phyloP scores from a whole-genome alignment of 2,888 invertebrate genomes.

The Chirona hameri region DNA sequence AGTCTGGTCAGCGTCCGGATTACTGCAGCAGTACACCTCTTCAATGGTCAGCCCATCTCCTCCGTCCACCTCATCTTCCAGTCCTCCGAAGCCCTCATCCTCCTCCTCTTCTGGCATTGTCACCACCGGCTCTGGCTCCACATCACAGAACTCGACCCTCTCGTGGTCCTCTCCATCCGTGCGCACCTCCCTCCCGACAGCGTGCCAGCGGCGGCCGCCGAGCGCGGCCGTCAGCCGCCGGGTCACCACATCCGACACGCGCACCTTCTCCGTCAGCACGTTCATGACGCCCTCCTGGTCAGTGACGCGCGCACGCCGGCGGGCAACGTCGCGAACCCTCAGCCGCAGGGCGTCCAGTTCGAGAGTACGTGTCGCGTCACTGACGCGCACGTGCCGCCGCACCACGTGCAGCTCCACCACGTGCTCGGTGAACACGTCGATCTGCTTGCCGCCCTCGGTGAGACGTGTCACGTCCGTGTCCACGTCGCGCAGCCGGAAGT shows the following conservation, averaged over 20 bases:
- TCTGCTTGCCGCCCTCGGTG: neutral
- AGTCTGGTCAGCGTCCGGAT: neutral
- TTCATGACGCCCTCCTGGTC: neutral
- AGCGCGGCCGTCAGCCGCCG: neutral
- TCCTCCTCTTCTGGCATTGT: neutral
- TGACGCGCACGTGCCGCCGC: conserved; percentile 1
- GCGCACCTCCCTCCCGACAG: neutral
- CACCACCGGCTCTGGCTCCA: neutral
- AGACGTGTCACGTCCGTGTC: neutral
- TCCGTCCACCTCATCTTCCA: neutral
- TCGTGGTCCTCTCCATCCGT: neutral
- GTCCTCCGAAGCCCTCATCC: neutral
- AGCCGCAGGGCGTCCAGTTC: neutral
- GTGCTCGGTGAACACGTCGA: conserved; percentile 22
- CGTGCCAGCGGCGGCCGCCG: neutral
- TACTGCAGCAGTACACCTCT: neutral
- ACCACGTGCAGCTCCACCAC: conserved; percentile 13
- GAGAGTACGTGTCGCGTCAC: neutral
- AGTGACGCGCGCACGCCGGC: conserved; percentile 2
- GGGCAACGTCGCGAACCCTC: neutral
- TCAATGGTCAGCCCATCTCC: neutral
- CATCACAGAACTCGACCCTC: neutral
- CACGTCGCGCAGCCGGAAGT: neutral
- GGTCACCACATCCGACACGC: neutral
- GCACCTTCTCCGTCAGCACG: conserved; percentile 6